A percentile compares a stretch with the other conserved stretches of the same genome.
These are phyloP conservation scores for Thinocorus orbignyianus DNA, from an alignment of 2,113 vertebrate genomes.

Conservation along the genomic window DNA sequence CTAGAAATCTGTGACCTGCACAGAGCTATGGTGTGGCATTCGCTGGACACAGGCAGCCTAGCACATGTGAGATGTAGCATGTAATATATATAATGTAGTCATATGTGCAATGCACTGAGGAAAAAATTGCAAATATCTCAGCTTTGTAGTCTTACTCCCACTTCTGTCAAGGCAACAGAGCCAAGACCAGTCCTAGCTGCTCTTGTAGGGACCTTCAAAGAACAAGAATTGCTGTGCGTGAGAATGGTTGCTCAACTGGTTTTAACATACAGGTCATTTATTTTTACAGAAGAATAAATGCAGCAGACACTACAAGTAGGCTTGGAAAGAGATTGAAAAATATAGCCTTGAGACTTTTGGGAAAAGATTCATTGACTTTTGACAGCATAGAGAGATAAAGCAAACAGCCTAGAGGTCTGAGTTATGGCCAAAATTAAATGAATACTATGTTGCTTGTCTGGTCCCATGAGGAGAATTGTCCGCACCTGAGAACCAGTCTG, in stretches of 20 bases:
- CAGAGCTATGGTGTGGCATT: background rate
- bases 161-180: background rate
- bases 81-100: background rate
- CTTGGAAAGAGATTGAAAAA: slow-evolving; percentile 19
- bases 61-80: fast-evolving
- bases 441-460: background rate
- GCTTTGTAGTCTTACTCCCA: background rate
- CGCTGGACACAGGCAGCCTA: background rate
- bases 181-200: background rate
- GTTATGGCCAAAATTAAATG: background rate
- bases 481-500: background rate
- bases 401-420: background rate
- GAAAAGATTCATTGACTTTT: background rate
- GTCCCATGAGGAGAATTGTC: background rate
- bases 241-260: background rate
- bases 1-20: background rate
- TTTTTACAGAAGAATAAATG: background rate
- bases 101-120: background rate
- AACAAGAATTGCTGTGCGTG: background rate
- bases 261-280: background rate
- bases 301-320: background rate
- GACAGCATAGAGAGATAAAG: background rate
- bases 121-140: background rate
- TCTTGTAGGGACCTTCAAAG: background rate
- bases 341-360: background rate